Percentiles rank a stretch among this genome's conserved stretches.
Conservation (phyloP, 1,140 invertebrate genomes). For the Drosophila dunni region DNA sequence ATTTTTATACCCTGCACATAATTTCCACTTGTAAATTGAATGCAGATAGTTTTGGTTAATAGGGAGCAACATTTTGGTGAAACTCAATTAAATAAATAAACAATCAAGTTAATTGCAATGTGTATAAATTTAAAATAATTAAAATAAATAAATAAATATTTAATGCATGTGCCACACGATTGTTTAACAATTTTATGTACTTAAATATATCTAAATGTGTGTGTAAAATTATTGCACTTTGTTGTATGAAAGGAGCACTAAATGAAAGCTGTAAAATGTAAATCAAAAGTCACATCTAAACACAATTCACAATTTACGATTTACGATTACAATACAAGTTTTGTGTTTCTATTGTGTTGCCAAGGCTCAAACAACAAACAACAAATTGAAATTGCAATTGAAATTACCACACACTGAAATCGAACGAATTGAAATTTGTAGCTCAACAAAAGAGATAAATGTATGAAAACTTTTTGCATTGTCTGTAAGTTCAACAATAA, state of each 20-base stretch:
- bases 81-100: conserved; percentile 36
- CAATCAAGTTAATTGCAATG: not conserved
- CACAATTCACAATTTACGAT: too few species aligned
- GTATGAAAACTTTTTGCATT: conserved; percentile 62
- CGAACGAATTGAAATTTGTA: conserved; percentile 62
- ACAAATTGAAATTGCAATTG: conserved; percentile 21
- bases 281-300: conserved; percentile 23
- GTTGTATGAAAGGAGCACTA: conserved; percentile 16
- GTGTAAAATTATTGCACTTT: conserved; percentile 38
- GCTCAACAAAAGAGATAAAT: conserved; percentile 56
- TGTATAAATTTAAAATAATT: conserved; percentile 10
- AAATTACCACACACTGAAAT: conserved; percentile 52
- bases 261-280: not conserved
- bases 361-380: conserved; percentile 35
- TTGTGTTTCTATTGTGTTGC: conserved; percentile 30
- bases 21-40: conserved; percentile 40
- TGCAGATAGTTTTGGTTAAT: conserved; percentile 55
- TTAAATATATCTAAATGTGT: conserved; percentile 6
- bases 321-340: conserved; percentile 34
- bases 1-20: conserved; percentile 1
- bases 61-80: conserved; percentile 60
- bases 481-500: conserved; percentile 53
- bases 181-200: conserved; percentile 8
- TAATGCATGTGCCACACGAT: conserved; percentile 34
- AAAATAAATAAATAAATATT: conserved; percentile 17